A percentile compares a stretch with the other conserved stretches of the same genome.
Evolutionary conservation across 1,140 invertebrate species (phyloP).

Genomic region (Macrostomum lignano): DNA sequence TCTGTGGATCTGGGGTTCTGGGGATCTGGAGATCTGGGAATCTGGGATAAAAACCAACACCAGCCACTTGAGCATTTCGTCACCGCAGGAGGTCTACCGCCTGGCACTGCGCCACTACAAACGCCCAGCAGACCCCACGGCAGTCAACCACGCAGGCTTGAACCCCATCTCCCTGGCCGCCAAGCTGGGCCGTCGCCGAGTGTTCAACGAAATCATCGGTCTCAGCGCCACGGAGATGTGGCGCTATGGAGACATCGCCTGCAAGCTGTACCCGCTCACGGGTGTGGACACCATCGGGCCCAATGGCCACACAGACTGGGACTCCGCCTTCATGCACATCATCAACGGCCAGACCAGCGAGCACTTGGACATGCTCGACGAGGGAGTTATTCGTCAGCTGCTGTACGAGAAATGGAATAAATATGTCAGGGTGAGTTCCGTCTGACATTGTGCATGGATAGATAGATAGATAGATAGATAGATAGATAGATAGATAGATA

Average conservation of each 20-base stretch:
- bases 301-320: conserved; percentile 70
- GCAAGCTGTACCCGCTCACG: conserved; percentile 77
- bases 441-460: too few relatives aligned
- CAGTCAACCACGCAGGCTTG: conserved; percentile 47
- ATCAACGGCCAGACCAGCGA: conserved; percentile 73
- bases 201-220: conserved; percentile 90
- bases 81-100: conserved; percentile 10
- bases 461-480: too few relatives aligned
- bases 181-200: conserved; percentile 65
- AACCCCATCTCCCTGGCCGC: conserved; percentile 80
- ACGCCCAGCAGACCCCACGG: conserved; percentile 1
- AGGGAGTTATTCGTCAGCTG: conserved; percentile 76
- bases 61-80: too few relatives aligned
- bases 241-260: conserved; percentile 95
- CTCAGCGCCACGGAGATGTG: conserved; percentile 71
- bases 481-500: too few relatives aligned
- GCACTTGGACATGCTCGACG: conserved; percentile 90
- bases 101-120: conserved; percentile 2
- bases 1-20: too few relatives aligned
- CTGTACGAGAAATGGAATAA: conserved; percentile 97
- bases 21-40: too few relatives aligned
- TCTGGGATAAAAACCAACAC: too few relatives aligned
- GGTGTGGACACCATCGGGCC: conserved; percentile 74
- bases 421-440: too few relatives aligned
- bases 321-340: conserved; percentile 85